Conservation (phyloP, 2,797 vertebrate genomes). For the Hoplostethus mediterraneus region DNA sequence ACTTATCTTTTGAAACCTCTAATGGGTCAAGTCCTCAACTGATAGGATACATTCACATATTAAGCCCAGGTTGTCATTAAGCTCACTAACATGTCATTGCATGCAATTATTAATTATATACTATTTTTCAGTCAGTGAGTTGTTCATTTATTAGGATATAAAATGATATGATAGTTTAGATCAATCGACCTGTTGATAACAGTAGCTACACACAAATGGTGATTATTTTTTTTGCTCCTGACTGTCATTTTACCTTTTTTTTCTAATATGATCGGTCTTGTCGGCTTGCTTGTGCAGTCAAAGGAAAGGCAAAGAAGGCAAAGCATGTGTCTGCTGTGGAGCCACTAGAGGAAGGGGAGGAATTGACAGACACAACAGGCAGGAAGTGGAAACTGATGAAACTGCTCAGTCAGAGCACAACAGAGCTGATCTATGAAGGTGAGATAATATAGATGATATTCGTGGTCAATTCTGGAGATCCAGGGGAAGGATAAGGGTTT, state of each 20-base stretch:
- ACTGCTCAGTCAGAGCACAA: constrained; percentile 77
- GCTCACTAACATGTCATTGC: no score
- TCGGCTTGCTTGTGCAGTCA: constrained; percentile 23
- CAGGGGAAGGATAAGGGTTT: not conserved
- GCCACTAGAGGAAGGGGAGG: constrained; percentile 77
- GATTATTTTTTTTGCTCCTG: no score
- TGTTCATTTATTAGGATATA: not conserved
- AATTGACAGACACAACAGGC: constrained; percentile 85
- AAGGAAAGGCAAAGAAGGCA: constrained; percentile 74
- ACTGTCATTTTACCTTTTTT: not conserved
- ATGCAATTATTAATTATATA: not conserved
- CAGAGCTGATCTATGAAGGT: constrained; percentile 91
- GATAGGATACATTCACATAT: no score
- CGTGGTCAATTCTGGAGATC: not conserved
- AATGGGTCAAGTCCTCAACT: no score
- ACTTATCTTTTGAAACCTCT: no score
- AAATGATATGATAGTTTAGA: not conserved
- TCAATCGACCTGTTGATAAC: not conserved
- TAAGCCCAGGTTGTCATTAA: no score
- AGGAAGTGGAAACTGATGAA: constrained; percentile 84
- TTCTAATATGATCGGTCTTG: not conserved
- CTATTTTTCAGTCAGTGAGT: not conserved
- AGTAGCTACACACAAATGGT: no score
- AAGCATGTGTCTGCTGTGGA: constrained; percentile 62
- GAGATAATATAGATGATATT: constrained; percentile 8